Percentiles rank a stretch among this genome's conserved stretches.
Evolutionary conservation across 2,888 invertebrate species (phyloP).

Genomic region (Poecilus cupreus): DNA sequence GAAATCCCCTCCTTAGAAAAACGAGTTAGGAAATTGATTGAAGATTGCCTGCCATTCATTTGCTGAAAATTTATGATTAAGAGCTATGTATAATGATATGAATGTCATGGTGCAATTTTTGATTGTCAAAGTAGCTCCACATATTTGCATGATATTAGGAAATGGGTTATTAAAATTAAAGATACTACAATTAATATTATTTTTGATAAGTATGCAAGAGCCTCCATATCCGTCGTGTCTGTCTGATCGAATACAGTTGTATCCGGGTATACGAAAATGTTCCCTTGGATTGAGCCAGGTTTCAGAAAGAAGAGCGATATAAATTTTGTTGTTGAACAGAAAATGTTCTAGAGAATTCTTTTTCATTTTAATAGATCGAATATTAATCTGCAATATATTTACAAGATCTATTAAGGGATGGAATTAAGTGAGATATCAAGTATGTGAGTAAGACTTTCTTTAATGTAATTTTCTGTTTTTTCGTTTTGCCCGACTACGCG

Average conservation of each 20-base stretch:
- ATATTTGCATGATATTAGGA: constrained; percentile 1
- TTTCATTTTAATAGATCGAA: constrained; percentile 7
- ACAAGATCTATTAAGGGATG: not conserved
- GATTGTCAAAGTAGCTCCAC: not conserved
- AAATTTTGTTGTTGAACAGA: not conserved
- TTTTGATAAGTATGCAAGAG: not conserved
- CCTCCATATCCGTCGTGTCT: constrained; percentile 10
- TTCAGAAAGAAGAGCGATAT: not conserved
- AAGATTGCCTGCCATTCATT: constrained; percentile 9
- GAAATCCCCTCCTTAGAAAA: constrained; percentile 1
- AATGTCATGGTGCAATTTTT: not conserved
- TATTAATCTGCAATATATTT: constrained; percentile 10
- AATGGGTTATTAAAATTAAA: not conserved
- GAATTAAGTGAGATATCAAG: not conserved
- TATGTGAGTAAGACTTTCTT: constrained; percentile 10
- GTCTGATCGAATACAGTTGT: not conserved
- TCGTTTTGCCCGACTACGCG: not conserved
- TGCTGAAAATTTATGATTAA: not conserved
- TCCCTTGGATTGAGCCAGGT: not conserved
- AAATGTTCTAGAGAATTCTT: not conserved
- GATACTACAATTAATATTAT: not conserved
- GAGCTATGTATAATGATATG: not conserved
- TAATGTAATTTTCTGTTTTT: constrained; percentile 23
- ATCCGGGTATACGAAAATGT: not conserved
- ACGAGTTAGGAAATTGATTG: not conserved